A percentile compares a stretch with the other conserved stretches of the same genome.
Conservation (phyloP, 2,797 vertebrate species). For the Psittacula derbiana region DNA sequence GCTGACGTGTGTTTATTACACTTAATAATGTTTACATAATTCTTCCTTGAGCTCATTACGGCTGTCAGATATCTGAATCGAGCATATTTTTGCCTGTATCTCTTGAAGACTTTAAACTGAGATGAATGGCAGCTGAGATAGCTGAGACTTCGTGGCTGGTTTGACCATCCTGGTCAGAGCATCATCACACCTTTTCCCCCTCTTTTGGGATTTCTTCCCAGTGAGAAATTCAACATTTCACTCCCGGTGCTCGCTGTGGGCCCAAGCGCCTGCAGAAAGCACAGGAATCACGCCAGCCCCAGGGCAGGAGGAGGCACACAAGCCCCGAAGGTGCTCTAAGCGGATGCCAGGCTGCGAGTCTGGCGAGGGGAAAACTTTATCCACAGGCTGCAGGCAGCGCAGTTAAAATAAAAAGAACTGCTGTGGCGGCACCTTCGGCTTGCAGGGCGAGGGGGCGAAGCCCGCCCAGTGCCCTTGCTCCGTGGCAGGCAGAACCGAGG, state of each 20-base stretch:
- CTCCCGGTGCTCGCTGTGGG: rapidly evolving
- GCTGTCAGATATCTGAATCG: constrained; percentile 73
- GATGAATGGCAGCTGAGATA: neutral
- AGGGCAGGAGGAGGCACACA: neutral
- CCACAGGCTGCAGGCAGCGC: neutral
- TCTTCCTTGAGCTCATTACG: constrained; percentile 74
- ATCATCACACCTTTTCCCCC: neutral
- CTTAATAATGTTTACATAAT: constrained; percentile 81
- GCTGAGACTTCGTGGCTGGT: neutral
- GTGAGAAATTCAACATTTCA: no score
- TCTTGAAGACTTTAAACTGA: constrained; percentile 43
- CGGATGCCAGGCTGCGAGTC: neutral
- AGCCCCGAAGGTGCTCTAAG: no score
- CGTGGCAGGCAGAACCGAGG: neutral
- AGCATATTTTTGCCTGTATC: constrained; percentile 48
- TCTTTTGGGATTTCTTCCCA: neutral
- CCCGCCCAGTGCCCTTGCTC: no score
- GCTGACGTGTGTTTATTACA: constrained; percentile 76
- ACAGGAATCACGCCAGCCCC: rapidly evolving
- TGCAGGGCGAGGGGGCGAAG: neutral
- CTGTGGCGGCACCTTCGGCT: neutral
- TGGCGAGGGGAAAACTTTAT: neutral
- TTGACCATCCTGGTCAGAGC: neutral
- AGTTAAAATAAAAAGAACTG: rapidly evolving
- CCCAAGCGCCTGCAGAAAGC: neutral